These are phyloP conservation scores for Pteropus rufus DNA, from an alignment of 2,797 vertebrate species.

Conservation along the genomic window DNA sequence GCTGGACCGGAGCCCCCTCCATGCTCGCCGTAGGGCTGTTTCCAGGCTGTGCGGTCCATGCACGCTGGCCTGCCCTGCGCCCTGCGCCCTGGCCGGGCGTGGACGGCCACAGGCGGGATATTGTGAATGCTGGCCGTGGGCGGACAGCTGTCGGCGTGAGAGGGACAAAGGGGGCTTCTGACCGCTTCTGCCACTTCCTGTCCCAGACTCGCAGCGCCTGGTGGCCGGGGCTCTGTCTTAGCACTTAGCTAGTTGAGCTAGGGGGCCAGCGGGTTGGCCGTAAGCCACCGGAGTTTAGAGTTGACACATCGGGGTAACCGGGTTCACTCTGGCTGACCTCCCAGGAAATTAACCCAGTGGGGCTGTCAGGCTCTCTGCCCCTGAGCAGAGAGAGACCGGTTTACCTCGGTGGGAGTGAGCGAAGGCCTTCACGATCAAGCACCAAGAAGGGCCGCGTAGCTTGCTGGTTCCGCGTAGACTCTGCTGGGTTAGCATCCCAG, in stretches of 20 bases:
- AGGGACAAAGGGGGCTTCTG: not conserved
- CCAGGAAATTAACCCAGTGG: not conserved
- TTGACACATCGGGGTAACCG: rapidly evolving
- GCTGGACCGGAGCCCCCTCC: too few relatives aligned
- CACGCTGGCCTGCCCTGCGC: not conserved
- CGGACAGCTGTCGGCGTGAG: rapidly evolving
- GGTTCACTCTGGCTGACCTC: not conserved
- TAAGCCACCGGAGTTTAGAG: not conserved
- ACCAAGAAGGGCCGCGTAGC: not conserved
- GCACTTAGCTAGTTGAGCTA: not conserved
- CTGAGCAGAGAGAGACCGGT: too few relatives aligned
- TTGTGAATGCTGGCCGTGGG: not conserved
- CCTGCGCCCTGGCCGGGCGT: not conserved
- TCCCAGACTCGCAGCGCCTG: not conserved
- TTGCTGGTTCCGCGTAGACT: rapidly evolving
- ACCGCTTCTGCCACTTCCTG: too few relatives aligned
- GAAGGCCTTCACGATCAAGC: rapidly evolving
- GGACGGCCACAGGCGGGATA: rapidly evolving
- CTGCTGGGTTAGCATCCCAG: rapidly evolving
- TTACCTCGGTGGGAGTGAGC: too few relatives aligned
- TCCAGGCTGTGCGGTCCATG: not conserved
- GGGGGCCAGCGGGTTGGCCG: not conserved
- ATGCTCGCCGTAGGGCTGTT: too few relatives aligned
- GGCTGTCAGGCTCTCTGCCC: too few relatives aligned
- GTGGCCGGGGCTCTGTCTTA: rapidly evolving